These are phyloP conservation scores for Pseudolycoriella hygida DNA, from an alignment of 2,888 invertebrate species.

Conservation along the genomic window DNA sequence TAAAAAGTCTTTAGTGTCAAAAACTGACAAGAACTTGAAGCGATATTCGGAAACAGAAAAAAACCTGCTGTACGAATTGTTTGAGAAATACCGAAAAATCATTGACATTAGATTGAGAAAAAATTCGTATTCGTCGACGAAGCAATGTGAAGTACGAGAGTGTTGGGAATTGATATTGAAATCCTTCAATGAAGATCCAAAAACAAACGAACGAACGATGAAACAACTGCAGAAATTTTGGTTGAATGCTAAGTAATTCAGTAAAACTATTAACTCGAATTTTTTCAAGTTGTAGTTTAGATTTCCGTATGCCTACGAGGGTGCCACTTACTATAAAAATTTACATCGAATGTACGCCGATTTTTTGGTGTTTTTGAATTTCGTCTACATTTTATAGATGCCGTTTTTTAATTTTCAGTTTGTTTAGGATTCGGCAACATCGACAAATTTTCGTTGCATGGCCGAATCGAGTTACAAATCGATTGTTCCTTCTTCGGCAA, in stretches of 20 bases:
- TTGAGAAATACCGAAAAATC: slow-evolving; percentile 24
- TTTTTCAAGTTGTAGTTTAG: no score
- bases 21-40: slow-evolving; percentile 6
- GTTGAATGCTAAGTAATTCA: slow-evolving; percentile 25
- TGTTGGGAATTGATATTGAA: slow-evolving; percentile 26
- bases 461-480: no score
- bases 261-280: no score
- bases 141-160: slow-evolving; percentile 24
- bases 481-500: no score
- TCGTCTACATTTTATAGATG: no score
- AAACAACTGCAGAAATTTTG: slow-evolving; percentile 29
- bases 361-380: no score
- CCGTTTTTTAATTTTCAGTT: no score
- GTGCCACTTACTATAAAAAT: no score
- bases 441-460: no score
- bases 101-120: slow-evolving; percentile 28
- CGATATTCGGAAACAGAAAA: slow-evolving; percentile 27
- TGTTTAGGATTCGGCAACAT: no score
- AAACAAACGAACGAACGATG: slow-evolving; percentile 21
- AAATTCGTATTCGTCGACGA: slow-evolving; percentile 17
- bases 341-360: no score
- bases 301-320: no score
- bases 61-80: slow-evolving; percentile 22
- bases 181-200: slow-evolving; percentile 23
- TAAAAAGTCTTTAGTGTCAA: neutral